phyloP scores from a whole-genome alignment of 2,888 invertebrate species.

The Hemistola chrysoprasaria region DNA sequence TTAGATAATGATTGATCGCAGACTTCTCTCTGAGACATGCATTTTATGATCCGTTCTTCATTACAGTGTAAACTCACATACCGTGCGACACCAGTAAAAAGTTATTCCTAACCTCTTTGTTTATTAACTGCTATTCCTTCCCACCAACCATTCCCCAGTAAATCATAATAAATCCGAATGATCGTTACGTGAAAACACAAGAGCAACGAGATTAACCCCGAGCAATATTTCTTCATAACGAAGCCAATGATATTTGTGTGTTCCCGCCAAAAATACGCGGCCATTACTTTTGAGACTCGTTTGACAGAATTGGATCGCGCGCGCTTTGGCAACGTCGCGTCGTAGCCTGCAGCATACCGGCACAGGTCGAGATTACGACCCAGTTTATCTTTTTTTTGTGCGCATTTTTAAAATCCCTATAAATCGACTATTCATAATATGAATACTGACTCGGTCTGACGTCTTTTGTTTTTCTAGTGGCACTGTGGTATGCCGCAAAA shows the following conservation, averaged over 20 bases:
- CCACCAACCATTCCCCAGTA: slow-evolving; percentile 17
- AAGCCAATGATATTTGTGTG: slow-evolving; percentile 58
- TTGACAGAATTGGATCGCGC: slow-evolving; percentile 73
- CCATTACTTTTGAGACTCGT: slow-evolving; percentile 63
- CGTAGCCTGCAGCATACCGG: slow-evolving; percentile 15
- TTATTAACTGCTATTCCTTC: neutral
- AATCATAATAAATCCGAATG: slow-evolving; percentile 34
- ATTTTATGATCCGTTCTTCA: too few species aligned
- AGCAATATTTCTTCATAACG: slow-evolving; percentile 55
- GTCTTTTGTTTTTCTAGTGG: slow-evolving; percentile 20
- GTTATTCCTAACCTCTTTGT: slow-evolving; percentile 2
- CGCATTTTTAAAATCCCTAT: slow-evolving; percentile 26
- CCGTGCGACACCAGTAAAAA: too few species aligned
- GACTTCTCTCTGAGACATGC: too few species aligned
- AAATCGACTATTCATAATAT: slow-evolving; percentile 41
- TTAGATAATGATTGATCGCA: too few species aligned
- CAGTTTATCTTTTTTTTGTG: slow-evolving; percentile 32
- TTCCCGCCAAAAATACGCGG: slow-evolving; percentile 71
- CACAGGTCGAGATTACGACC: slow-evolving; percentile 29
- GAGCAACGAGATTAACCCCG: slow-evolving; percentile 37
- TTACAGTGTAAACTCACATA: too few species aligned
- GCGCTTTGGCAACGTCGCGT: slow-evolving; percentile 51
- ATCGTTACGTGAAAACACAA: slow-evolving; percentile 42
- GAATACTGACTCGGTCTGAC: too few species aligned
- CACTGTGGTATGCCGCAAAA: slow-evolving; percentile 13